Conservation (phyloP, 1,140 invertebrate genomes). For the Druon quercuslanigerum region DNA sequence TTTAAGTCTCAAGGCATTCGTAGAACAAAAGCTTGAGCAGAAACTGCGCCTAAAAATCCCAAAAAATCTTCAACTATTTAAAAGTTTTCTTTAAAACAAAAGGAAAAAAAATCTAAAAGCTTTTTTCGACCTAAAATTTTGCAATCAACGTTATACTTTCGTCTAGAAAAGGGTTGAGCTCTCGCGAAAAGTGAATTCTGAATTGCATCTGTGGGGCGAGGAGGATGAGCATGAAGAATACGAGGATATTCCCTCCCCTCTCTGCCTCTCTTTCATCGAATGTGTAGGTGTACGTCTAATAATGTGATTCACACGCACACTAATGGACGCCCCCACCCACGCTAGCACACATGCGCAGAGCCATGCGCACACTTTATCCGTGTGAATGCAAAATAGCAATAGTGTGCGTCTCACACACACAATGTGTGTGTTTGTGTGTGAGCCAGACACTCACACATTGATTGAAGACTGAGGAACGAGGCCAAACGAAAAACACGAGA, state of each 20-base stretch:
- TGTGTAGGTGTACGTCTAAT: not conserved
- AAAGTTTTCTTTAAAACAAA: no score
- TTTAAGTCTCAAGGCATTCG: no score
- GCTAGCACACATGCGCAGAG: not conserved
- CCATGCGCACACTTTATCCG: not conserved
- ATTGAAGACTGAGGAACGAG: constrained; percentile 8
- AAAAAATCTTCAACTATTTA: no score
- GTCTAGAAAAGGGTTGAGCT: not conserved
- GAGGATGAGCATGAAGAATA: not conserved
- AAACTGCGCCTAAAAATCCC: no score
- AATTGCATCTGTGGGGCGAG: not conserved
- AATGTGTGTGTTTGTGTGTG: not conserved
- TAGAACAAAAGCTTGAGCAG: no score
- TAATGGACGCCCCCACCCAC: not conserved
- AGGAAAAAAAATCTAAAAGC: no score
- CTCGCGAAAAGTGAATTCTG: not conserved
- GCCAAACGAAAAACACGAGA: constrained; percentile 4
- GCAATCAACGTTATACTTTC: not conserved
- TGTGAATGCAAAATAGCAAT: not conserved
- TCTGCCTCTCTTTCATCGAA: not conserved
- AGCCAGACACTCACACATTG: not conserved
- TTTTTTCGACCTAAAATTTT: not conserved
- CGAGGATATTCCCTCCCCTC: not conserved
- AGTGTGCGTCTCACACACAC: no score
- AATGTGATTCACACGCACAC: not conserved